phyloP scores from a whole-genome alignment of 1,140 invertebrate species.

The Bursaphelenchus mucronatus region DNA sequence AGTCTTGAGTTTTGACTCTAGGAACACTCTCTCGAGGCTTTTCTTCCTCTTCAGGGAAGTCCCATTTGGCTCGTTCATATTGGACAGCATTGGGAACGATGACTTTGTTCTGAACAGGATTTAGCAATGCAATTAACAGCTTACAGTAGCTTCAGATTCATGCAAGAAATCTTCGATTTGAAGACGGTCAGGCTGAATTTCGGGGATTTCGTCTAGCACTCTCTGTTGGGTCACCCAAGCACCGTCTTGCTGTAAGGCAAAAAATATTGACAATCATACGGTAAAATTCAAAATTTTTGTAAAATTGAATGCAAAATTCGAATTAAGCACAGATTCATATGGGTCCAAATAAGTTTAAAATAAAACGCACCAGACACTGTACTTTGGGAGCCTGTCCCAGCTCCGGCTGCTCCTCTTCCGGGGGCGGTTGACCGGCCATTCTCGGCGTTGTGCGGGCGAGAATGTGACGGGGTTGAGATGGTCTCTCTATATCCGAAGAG shows the following conservation, averaged over 20 bases:
- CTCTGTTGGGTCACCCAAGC: conserved; percentile 41
- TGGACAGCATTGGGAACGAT: conserved; percentile 44
- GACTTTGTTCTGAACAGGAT: conserved; percentile 29
- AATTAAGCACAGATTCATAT: background rate
- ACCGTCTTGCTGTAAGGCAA: conserved; percentile 35
- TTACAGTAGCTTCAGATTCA: conserved; percentile 33
- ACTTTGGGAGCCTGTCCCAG: conserved; percentile 16
- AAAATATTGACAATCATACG: background rate
- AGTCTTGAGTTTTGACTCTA: conserved; percentile 41
- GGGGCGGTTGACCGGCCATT: background rate
- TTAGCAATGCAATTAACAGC: conserved; percentile 20
- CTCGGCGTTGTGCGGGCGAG: conserved; percentile 9
- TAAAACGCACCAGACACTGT: background rate
- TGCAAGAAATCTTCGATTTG: conserved; percentile 40
- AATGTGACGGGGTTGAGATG: background rate
- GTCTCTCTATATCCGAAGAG: background rate
- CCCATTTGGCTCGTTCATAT: conserved; percentile 40
- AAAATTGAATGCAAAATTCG: background rate
- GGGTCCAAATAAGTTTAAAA: background rate
- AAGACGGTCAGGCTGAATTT: conserved; percentile 37
- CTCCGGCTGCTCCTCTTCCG: conserved; percentile 10
- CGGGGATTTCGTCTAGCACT: conserved; percentile 33
- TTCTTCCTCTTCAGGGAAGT: conserved; percentile 48
- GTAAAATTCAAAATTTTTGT: background rate
- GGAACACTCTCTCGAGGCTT: conserved; percentile 37